phyloP scores from a whole-genome alignment of 2,888 invertebrate genomes.

The Tetragnatha montana region DNA sequence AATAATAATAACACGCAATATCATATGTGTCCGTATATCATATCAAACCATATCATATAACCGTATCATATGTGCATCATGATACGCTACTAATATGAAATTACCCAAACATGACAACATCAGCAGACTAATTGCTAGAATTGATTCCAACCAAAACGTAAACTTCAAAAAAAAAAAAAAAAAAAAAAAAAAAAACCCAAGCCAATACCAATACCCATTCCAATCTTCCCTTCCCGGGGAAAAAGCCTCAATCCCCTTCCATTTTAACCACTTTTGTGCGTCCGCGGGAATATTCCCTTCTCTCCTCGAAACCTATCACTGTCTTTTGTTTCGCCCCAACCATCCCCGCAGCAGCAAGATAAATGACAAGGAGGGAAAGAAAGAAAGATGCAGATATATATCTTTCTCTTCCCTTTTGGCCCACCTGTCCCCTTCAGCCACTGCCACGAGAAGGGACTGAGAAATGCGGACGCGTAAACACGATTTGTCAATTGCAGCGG shows the following conservation, averaged over 20 bases:
- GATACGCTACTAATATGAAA: too few relatives aligned
- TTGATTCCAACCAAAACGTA: background rate
- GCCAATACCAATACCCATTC: background rate
- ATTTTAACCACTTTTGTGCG: slow-evolving; percentile 12
- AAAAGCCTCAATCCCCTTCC: background rate
- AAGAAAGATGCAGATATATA: slow-evolving; percentile 54
- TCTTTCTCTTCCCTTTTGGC: slow-evolving; percentile 36
- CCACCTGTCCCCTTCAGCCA: slow-evolving; percentile 67
- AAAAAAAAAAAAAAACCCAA: too few relatives aligned
- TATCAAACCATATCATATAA: too few relatives aligned
- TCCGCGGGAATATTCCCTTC: slow-evolving; percentile 21
- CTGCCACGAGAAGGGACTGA: slow-evolving; percentile 17
- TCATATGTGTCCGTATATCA: too few relatives aligned
- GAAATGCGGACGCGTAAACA: slow-evolving; percentile 67
- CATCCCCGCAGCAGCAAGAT: too few relatives aligned
- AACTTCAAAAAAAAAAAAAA: background rate
- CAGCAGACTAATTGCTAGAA: too few relatives aligned
- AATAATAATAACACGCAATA: too few relatives aligned
- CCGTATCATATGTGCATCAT: too few relatives aligned
- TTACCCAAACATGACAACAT: too few relatives aligned
- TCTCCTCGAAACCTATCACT: slow-evolving; percentile 22
- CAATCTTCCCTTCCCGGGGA: background rate
- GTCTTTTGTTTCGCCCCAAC: slow-evolving; percentile 62
- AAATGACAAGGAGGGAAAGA: slow-evolving; percentile 51
- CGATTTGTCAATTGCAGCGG: slow-evolving; percentile 66